These are phyloP conservation scores for Drosophila melanica DNA, from an alignment of 1,140 invertebrate species.

Conservation along the genomic window DNA sequence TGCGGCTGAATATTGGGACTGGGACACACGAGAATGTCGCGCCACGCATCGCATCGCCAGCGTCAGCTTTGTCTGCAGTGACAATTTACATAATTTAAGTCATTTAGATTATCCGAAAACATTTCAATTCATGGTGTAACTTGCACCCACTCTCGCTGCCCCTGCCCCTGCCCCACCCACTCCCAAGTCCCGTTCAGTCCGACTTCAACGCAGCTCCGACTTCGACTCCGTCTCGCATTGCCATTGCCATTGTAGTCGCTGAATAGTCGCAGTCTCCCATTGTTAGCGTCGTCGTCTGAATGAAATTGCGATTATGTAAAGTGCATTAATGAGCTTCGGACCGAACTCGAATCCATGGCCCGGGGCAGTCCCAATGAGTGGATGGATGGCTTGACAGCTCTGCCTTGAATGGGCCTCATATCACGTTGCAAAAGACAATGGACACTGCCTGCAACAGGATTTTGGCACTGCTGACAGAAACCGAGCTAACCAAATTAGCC, in stretches of 20 bases:
- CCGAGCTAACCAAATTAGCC: constrained; percentile 38
- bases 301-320: constrained; percentile 81
- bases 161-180: constrained; percentile 21
- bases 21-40: background rate
- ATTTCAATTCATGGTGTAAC: constrained; percentile 70
- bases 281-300: constrained; percentile 64
- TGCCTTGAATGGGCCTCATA: constrained; percentile 59
- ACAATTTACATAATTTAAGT: constrained; percentile 84
- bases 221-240: constrained; percentile 12
- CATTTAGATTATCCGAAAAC: constrained; percentile 83
- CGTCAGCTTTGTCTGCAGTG: constrained; percentile 72
- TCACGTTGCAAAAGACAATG: constrained; percentile 73
- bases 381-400: constrained; percentile 44
- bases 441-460: constrained; percentile 22
- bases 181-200: constrained; percentile 19
- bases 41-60: constrained; percentile 12
- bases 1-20: constrained; percentile 13
- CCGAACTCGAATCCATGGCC: constrained; percentile 36
- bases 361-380: constrained; percentile 46
- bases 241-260: constrained; percentile 48
- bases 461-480: constrained; percentile 27
- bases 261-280: constrained; percentile 33
- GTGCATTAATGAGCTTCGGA: constrained; percentile 78
- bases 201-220: constrained; percentile 13
- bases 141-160: constrained; percentile 43